Conservation (phyloP, 2,888 invertebrate species). For the Theretra japonica region DNA sequence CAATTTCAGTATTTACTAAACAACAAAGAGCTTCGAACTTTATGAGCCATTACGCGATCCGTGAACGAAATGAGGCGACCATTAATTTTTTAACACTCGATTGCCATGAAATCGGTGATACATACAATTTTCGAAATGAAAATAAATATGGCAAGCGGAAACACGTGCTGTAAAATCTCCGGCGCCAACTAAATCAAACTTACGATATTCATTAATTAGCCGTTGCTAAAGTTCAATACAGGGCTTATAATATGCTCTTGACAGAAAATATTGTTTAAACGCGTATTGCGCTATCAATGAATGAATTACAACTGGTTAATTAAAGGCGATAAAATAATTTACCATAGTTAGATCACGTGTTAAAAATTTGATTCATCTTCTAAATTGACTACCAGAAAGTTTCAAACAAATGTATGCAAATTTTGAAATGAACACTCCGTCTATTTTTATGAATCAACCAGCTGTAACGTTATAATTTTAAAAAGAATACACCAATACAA, state of each 20-base stretch:
- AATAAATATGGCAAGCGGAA: background rate
- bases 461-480: background rate
- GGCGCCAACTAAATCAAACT: background rate
- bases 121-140: background rate
- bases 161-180: background rate
- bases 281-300: no score
- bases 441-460: conserved; percentile 1
- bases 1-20: conserved; percentile 9
- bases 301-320: no score
- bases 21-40: background rate
- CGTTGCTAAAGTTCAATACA: background rate
- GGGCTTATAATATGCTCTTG: no score
- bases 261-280: no score
- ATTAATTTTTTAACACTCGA: background rate
- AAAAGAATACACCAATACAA: background rate
- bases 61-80: background rate
- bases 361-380: no score
- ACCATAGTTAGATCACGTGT: no score
- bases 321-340: no score
- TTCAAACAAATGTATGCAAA: background rate
- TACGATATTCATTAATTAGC: background rate
- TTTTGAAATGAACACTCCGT: conserved; percentile 5
- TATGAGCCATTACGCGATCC: background rate
- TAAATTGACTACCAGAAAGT: background rate
- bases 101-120: conserved; percentile 11